These are phyloP conservation scores for Myotis yumanensis DNA, from an alignment of 2,113 vertebrate genomes.

Conservation along the genomic window DNA sequence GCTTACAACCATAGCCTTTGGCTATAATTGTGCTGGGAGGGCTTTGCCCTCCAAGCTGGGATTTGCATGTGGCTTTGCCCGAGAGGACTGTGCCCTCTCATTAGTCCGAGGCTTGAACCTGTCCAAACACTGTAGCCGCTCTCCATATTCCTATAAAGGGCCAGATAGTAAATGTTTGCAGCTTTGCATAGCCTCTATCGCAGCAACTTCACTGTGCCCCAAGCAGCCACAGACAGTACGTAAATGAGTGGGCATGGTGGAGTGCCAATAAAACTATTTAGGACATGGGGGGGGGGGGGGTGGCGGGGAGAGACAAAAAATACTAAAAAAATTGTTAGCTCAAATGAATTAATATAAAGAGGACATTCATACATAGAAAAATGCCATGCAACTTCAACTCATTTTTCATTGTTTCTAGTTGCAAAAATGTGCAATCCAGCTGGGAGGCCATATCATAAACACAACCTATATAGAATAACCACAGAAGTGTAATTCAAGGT, in stretches of 20 bases:
- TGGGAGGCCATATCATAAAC: not conserved
- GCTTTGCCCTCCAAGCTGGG: no score
- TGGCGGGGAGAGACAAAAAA: not conserved
- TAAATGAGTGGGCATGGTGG: not conserved
- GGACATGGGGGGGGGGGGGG: not conserved
- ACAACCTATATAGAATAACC: not conserved
- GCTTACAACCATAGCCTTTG: no score
- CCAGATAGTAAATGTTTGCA: not conserved
- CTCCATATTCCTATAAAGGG: not conserved
- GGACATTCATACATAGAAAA: slow-evolving; percentile 8
- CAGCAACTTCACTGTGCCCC: not conserved
- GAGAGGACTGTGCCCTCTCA: no score
- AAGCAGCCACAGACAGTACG: not conserved
- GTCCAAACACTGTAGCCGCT: no score
- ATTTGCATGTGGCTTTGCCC: no score
- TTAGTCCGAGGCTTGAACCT: no score
- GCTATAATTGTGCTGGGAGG: no score
- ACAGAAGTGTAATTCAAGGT: not conserved
- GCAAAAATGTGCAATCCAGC: not conserved
- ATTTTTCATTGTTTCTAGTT: not conserved
- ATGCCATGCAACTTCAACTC: not conserved
- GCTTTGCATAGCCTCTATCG: not conserved
- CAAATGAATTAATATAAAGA: not conserved
- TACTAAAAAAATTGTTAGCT: not conserved
- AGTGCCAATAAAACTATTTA: not conserved